Conservation (phyloP, 2,888 invertebrate genomes). For the Athalia rosae region DNA sequence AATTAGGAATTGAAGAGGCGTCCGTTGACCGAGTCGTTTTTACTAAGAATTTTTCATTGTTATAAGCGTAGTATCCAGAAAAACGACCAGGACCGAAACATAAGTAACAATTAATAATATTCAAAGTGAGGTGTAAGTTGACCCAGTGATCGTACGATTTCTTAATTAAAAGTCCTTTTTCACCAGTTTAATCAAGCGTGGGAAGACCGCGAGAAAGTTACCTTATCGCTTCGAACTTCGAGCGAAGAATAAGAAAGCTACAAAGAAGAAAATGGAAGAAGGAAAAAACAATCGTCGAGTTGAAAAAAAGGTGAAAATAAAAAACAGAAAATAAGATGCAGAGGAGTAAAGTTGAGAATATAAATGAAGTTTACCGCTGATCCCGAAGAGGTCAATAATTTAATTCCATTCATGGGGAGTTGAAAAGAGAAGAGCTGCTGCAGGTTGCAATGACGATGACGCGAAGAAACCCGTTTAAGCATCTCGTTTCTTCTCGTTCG, state of each 20-base stretch:
- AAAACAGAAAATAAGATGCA: not conserved
- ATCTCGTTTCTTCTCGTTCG: no score
- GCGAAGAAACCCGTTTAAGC: no score
- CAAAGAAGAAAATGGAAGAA: not conserved
- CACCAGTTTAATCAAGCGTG: constrained; percentile 22
- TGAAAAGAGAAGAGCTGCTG: no score
- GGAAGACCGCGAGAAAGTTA: constrained; percentile 18
- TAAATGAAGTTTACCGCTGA: constrained; percentile 29
- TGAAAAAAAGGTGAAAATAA: not conserved
- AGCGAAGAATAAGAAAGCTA: not conserved
- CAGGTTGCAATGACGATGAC: no score
- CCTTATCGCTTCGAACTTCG: constrained; percentile 6
- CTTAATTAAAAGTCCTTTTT: constrained; percentile 25
- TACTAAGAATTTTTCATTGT: not conserved
- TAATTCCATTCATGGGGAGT: not conserved
- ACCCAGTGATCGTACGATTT: constrained; percentile 1
- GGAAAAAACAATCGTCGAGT: not conserved
- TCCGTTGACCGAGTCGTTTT: no score
- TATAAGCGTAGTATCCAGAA: not conserved
- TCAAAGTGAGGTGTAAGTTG: constrained; percentile 19
- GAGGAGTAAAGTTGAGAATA: not conserved
- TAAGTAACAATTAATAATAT: constrained; percentile 9
- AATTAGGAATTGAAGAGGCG: no score
- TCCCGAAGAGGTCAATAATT: constrained; percentile 37
- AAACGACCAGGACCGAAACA: not conserved